Evolutionary conservation across 2,113 vertebrate genomes (phyloP).

Genomic region (Dromiciops gliroides): DNA sequence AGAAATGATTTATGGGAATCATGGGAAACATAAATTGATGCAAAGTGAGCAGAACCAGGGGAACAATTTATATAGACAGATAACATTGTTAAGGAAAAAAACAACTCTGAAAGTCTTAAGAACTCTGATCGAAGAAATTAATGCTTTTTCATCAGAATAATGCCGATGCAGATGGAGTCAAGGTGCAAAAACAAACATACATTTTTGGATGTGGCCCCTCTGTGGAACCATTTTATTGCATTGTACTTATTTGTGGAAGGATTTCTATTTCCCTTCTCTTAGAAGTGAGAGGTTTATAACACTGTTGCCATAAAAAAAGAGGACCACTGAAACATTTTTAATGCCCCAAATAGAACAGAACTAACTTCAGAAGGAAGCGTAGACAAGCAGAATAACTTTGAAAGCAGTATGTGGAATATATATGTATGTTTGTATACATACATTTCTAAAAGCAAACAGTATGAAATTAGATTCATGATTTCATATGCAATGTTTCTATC

Average conservation of each 20-base stretch:
- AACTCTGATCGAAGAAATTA: background rate
- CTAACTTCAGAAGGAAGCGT: background rate
- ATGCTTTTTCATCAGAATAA: no score
- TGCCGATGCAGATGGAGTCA: background rate
- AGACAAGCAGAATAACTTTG: background rate
- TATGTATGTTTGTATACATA: background rate
- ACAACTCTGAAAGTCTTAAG: background rate
- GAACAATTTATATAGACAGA: background rate
- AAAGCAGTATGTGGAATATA: background rate
- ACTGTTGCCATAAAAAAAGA: background rate
- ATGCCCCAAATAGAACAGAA: background rate
- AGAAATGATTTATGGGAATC: background rate
- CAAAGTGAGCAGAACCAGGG: background rate
- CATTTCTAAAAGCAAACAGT: background rate
- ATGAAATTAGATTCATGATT: background rate
- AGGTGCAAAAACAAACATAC: background rate
- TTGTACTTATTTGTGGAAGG: background rate
- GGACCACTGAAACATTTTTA: background rate
- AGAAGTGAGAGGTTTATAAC: background rate
- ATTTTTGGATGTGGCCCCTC: background rate
- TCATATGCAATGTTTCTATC: background rate
- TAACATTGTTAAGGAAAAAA: background rate
- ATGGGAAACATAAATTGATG: background rate
- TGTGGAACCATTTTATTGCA: background rate
- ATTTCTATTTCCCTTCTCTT: background rate